Percentiles rank a stretch among this genome's conserved stretches.
phyloP scores from a whole-genome alignment of 2,797 vertebrate species.

The Macropodus opercularis region DNA sequence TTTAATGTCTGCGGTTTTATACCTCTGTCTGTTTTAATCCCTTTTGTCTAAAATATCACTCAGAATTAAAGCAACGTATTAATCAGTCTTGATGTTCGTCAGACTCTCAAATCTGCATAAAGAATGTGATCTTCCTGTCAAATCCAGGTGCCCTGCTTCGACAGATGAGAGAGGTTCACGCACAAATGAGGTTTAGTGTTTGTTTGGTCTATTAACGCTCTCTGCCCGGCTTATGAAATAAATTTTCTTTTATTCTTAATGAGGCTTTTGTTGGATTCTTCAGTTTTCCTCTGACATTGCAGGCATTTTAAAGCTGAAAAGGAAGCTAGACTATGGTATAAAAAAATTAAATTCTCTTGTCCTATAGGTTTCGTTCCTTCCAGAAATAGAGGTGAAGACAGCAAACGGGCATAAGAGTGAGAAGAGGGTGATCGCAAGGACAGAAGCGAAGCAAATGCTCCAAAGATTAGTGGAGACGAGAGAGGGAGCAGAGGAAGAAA shows the following conservation, averaged over 20 bases:
- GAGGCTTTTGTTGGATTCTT: slow-evolving; percentile 18
- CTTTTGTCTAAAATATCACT: too few species aligned
- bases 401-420: slow-evolving; percentile 15
- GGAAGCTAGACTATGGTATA: slow-evolving; percentile 41
- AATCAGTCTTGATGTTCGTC: slow-evolving; percentile 7
- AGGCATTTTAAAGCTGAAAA: slow-evolving; percentile 20
- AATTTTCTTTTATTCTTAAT: slow-evolving; percentile 22
- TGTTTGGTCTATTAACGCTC: slow-evolving; percentile 13
- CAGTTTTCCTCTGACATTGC: slow-evolving; percentile 12
- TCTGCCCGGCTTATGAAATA: slow-evolving; percentile 9
- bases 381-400: slow-evolving; percentile 15
- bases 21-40: too few species aligned
- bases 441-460: slow-evolving; percentile 48
- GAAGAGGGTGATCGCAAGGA: slow-evolving; percentile 53
- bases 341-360: slow-evolving; percentile 39
- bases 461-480: slow-evolving; percentile 32
- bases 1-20: too few species aligned
- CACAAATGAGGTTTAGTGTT: slow-evolving; percentile 5
- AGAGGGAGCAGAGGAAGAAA: too few species aligned
- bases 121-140: slow-evolving; percentile 3
- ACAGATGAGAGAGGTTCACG: slow-evolving; percentile 13
- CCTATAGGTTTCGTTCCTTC: slow-evolving; percentile 30
- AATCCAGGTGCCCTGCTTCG: slow-evolving; percentile 2
- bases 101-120: not conserved
- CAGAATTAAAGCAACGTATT: slow-evolving; percentile 1